These are phyloP conservation scores for Tenrec ecaudatus DNA, from an alignment of 2,113 vertebrate species.

Conservation along the genomic window DNA sequence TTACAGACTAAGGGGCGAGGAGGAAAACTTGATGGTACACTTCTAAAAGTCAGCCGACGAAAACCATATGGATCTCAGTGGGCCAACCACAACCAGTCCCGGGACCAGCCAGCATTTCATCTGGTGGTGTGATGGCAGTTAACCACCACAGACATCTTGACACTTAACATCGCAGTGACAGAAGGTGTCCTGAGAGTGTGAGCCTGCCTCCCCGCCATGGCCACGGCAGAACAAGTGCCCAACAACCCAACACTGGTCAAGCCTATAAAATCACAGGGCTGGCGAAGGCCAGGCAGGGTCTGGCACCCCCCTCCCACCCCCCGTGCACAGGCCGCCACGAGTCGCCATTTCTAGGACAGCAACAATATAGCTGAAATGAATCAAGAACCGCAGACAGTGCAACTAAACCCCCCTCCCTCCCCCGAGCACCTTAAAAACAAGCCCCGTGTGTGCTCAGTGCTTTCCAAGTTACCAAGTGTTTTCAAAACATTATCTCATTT, in stretches of 20 bases:
- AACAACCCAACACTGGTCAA: neutral
- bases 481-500: conserved; percentile 72
- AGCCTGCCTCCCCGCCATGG: neutral
- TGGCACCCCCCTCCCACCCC: too few relatives aligned
- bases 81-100: neutral
- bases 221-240: neutral
- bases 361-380: neutral
- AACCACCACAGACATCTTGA: neutral
- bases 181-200: neutral
- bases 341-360: neutral
- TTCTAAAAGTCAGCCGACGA: neutral
- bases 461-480: conserved; percentile 69
- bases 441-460: conserved; percentile 40
- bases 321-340: neutral
- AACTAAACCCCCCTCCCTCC: neutral
- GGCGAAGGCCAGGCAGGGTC: neutral
- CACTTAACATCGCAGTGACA: neutral
- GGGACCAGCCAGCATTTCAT: neutral
- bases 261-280: neutral
- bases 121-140: neutral
- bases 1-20: neutral
- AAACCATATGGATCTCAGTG: neutral
- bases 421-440: conserved; percentile 60
- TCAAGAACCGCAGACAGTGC: neutral
- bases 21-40: neutral